phyloP scores from a whole-genome alignment of 2,797 vertebrate genomes.

The Poeciliopsis presidionis region DNA sequence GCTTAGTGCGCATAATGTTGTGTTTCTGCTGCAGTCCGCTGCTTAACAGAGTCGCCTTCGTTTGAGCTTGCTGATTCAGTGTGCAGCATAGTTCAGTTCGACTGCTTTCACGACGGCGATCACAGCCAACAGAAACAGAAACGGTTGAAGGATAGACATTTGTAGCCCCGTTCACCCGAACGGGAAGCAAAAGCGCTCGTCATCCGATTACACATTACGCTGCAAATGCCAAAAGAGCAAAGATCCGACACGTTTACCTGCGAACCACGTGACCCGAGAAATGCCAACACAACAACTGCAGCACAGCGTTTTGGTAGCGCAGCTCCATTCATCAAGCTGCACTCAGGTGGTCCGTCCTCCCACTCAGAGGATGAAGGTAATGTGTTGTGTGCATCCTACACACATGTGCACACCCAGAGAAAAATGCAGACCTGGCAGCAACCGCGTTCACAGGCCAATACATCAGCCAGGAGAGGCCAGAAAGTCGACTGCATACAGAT shows the following conservation, averaged over 20 bases:
- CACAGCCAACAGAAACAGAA: neutral
- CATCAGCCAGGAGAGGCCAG: neutral
- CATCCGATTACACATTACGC: no score
- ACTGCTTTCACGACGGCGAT: neutral
- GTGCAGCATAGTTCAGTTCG: neutral
- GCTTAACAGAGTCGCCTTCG: neutral
- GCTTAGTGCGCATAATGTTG: neutral
- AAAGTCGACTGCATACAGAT: conserved; percentile 4
- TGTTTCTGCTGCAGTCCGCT: neutral
- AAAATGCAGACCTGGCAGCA: neutral
- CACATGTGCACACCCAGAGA: conserved; percentile 5
- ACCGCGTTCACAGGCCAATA: conserved; percentile 9
- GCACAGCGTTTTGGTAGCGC: conserved; percentile 49
- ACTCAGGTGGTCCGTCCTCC: conserved; percentile 44
- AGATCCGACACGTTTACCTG: conserved; percentile 7
- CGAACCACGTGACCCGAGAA: conserved; percentile 16
- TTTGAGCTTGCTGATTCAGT: neutral
- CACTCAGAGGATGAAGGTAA: conserved; percentile 35
- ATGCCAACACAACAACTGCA: conserved; percentile 4
- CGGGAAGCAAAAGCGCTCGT: neutral
- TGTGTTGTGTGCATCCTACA: conserved; percentile 20
- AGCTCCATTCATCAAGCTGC: conserved; percentile 59
- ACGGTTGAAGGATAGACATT: neutral
- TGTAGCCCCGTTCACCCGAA: neutral
- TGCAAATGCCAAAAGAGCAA: neutral